phyloP scores from a whole-genome alignment of 2,888 invertebrate species.

The Oxystoma pomonae region DNA sequence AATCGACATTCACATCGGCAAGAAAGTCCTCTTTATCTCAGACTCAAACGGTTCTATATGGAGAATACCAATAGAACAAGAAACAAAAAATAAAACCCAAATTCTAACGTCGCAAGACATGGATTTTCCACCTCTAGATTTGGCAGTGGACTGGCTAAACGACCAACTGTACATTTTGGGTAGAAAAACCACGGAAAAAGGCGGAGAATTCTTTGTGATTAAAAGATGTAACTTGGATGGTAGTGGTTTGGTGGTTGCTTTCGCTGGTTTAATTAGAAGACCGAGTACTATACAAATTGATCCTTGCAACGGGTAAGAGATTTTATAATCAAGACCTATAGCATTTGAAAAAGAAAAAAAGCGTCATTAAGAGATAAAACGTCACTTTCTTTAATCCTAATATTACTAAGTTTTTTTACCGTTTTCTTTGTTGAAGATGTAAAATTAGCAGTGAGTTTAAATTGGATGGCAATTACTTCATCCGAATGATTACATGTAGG shows the following conservation, averaged over 20 bases:
- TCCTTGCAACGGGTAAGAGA: conserved; percentile 79
- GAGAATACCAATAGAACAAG: conserved; percentile 50
- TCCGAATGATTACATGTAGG: too few relatives aligned
- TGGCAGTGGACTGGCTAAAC: conserved; percentile 88
- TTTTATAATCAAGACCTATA: not conserved
- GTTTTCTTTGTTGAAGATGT: too few relatives aligned
- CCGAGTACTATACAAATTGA: conserved; percentile 85
- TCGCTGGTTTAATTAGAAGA: conserved; percentile 64
- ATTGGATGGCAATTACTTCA: too few relatives aligned
- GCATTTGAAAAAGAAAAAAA: not conserved
- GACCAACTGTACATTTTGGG: conserved; percentile 79
- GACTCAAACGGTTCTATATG: conserved; percentile 58
- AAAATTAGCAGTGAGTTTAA: too few relatives aligned
- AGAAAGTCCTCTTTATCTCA: conserved; percentile 71
- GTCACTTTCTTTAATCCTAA: too few relatives aligned
- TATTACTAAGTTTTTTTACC: too few relatives aligned
- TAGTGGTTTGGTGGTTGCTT: conserved; percentile 62
- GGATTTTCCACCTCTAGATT: conserved; percentile 62
- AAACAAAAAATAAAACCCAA: conserved; percentile 45
- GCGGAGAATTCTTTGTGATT: conserved; percentile 64
- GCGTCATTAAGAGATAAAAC: too few relatives aligned
- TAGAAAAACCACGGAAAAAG: conserved; percentile 50
- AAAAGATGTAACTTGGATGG: conserved; percentile 73
- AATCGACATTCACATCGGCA: conserved; percentile 71
- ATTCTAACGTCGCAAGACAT: conserved; percentile 57